Base-by-base conservation (phyloP, 2,113 vertebrate species). In the Eurypyga helias region DNA sequence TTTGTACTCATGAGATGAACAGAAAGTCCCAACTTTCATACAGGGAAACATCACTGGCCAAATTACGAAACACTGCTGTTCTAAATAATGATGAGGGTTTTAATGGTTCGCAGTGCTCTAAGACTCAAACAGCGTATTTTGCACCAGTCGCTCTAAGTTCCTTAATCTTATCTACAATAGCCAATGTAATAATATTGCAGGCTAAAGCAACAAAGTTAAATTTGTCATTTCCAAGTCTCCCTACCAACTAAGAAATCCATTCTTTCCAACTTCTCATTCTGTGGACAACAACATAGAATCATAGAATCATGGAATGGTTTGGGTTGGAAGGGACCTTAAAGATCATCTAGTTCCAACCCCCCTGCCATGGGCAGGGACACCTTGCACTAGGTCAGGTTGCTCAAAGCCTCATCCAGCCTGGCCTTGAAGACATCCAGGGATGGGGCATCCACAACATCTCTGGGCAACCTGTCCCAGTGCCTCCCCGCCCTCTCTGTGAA, bases 1-100 rank as follows among this genome's bases (percentile, higher is more conserved):
- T 95, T 94, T 97, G 89, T 75, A 61, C 81, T 92, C 36, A 26
- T 43, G 52, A 95, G 52, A 92, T 15, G 88, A 94, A 87, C 76
- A 64, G 9, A 83, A 94, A 95, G 65, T 93, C 83, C 83, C 70
- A 87, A 33, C 7, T 93, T 93, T 51, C 36, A 14, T 9, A 11
- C 34, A 67, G 43, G 41, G 87, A 87, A 91, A 31, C 61, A 79
- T 1, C 13, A 17, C 29, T 18, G 60, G 38, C 29, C 55, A 67
- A 41, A 45, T 78, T 89, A 69, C 0, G 0, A 81, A 94, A 93
- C 43, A 17, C 6, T 6, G 3, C 21, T 20, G 48, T 20, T 90
- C 55, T 36, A 33, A 64, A 34, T 16, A 23, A 33, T n/a, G 33
- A 6, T 38, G 51, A 34, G 75, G 36, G 16, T 23, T 89, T 88